These are phyloP conservation scores for Meriones unguiculatus DNA, from an alignment of 2,113 vertebrate genomes.

Conservation along the genomic window DNA sequence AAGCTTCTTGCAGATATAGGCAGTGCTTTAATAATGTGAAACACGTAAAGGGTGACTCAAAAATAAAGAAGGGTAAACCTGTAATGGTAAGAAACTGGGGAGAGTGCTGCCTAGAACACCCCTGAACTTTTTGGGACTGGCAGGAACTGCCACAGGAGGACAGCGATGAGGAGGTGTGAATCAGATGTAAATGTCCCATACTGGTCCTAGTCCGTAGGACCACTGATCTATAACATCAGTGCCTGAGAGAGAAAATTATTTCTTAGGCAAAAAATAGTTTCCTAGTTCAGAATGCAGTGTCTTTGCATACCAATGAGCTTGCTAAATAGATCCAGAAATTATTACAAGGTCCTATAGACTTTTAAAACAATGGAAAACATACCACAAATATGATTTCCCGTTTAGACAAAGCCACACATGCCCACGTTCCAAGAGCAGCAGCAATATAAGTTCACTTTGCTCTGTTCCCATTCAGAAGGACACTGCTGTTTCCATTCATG, in stretches of 20 bases:
- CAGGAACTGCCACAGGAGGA: neutral
- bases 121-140: neutral
- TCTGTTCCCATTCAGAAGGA: slow-evolving; percentile 41
- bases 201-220: neutral
- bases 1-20: neutral
- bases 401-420: slow-evolving; percentile 53
- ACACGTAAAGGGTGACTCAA: neutral
- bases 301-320: slow-evolving; percentile 61
- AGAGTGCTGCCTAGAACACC: neutral
- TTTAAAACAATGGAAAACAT: slow-evolving; percentile 52
- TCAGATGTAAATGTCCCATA: neutral
- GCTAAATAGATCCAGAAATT: slow-evolving; percentile 67
- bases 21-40: neutral
- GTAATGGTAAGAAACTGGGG: neutral
- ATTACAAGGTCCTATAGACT: slow-evolving; percentile 38
- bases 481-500: slow-evolving; percentile 38
- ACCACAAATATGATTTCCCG: neutral
- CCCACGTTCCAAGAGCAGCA: slow-evolving; percentile 38
- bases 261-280: slow-evolving; percentile 47
- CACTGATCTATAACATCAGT: neutral
- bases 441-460: slow-evolving; percentile 14
- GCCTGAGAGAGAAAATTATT: neutral
- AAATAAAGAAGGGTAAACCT: neutral
- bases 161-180: neutral
- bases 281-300: slow-evolving; percentile 45